Conservation (phyloP, 2,797 vertebrate genomes). For the Knipowitschia caucasica region DNA sequence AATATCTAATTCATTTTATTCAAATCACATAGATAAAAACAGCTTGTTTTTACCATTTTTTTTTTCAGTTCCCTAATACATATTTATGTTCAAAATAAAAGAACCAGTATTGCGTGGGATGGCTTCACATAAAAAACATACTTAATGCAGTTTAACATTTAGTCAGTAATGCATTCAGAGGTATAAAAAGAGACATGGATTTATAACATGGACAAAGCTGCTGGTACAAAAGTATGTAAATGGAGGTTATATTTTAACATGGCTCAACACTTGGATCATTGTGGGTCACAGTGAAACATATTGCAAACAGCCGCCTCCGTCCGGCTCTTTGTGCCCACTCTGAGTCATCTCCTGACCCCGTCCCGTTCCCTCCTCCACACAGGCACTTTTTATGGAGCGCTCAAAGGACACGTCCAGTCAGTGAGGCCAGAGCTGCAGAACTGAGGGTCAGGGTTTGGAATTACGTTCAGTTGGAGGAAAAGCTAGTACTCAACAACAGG, state of each 20-base stretch:
- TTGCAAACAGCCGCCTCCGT: constrained; percentile 57
- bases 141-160: constrained; percentile 41
- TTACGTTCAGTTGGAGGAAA: no score
- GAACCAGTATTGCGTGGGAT: not conserved
- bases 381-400: constrained; percentile 61
- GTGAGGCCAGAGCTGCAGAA: constrained; percentile 19
- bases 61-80: not conserved
- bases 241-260: constrained; percentile 64
- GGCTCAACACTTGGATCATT: constrained; percentile 61
- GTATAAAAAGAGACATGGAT: constrained; percentile 43
- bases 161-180: constrained; percentile 36
- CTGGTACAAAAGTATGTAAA: constrained; percentile 48
- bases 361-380: constrained; percentile 50
- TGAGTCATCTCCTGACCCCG: constrained; percentile 46
- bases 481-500: no score
- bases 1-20: not conserved
- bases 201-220: constrained; percentile 41
- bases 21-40: not conserved
- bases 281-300: constrained; percentile 57
- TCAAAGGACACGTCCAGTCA: constrained; percentile 46
- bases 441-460: constrained; percentile 22
- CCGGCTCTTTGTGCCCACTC: constrained; percentile 57
- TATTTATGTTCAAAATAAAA: constrained; percentile 1
- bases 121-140: constrained; percentile 10
- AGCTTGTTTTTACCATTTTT: constrained; percentile 5